Base-by-base conservation (phyloP, 2,888 invertebrate genomes). In the Subacronicta megacephala region DNA sequence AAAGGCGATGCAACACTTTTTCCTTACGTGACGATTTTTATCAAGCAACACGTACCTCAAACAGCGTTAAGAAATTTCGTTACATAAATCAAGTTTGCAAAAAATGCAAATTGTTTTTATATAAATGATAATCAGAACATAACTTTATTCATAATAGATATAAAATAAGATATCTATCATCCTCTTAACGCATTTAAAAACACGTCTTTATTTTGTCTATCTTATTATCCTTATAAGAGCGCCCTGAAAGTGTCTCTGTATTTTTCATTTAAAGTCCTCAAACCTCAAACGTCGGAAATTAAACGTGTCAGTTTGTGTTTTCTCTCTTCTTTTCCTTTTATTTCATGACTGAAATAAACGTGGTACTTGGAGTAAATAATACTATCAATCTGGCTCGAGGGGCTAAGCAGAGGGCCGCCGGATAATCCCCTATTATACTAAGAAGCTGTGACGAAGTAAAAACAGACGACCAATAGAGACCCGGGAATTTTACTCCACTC, bases 321-420 rank as follows among this genome's bases (percentile, higher is more conserved):
- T 31, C n/a, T 31, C n/a, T n/a, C 31, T n/a, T 29, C 12, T 56
- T 18, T 26, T 42, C 46, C 42, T 49, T 64, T 70, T 59, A 44
- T 59, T 59, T 41, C 18, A 18, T 29, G 33, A 20, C 37, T 33
- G 51, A 56, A 53, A 62, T 73, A 60, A 53, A 58, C 16, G 42
- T 51, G 72, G 41, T 55, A 63, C 53, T 43, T 59, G 47, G 50
- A 62, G 51, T 65, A 60, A 75, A 78, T 80, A 76, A 75, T 63
- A 72, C 60, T 72, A 80, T 80, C 68, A 68, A 72, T 80, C 77
- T 78, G 57, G 73, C 60, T 72, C 62, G 41, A 35, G 29, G 46
- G 44, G 31, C 61, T 47, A 50, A 55, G 56, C 52, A 66, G 73
- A 46, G 52, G 42, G 36, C 29, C 40, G 44, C 23, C 40, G 43